Percentiles rank a stretch among this genome's conserved stretches.
Conservation (phyloP, 2,113 vertebrate genomes). For the Hepsetus odoe region DNA sequence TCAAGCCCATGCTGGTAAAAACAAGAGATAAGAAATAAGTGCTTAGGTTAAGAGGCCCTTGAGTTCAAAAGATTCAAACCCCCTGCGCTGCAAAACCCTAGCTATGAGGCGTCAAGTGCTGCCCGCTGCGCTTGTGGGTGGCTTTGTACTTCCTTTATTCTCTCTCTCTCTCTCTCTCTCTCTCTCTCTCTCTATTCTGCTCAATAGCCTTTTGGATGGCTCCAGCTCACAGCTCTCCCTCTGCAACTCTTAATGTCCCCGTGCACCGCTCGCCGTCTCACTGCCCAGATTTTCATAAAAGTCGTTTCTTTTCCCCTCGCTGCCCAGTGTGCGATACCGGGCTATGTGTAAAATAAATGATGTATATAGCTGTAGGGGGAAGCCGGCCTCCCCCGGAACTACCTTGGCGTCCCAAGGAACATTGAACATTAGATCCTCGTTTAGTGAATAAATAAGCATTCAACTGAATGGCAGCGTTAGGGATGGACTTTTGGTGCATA, state of each 20-base stretch:
- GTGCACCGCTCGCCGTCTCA: conserved; percentile 29
- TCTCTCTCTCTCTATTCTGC: conserved; percentile 13
- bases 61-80: conserved; percentile 44
- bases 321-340: conserved; percentile 97
- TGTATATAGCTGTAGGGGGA: conserved; percentile 98
- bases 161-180: conserved; percentile 31
- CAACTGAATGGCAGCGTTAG: conserved; percentile 91
- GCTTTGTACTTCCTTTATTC: background rate
- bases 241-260: conserved; percentile 72
- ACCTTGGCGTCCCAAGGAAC: conserved; percentile 99
- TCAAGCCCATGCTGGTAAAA: conserved; percentile 36
- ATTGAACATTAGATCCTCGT: conserved; percentile 99
- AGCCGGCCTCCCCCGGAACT: conserved; percentile 87
- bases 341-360: conserved; percentile 99
- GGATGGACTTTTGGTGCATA: conserved; percentile 95
- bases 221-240: conserved; percentile 54
- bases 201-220: conserved; percentile 40
- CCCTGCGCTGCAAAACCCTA: conserved; percentile 31
- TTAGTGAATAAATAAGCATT: conserved; percentile 99
- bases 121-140: conserved; percentile 42
- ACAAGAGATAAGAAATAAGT: conserved; percentile 19
- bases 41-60: conserved; percentile 21
- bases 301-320: conserved; percentile 82
- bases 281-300: conserved; percentile 68
- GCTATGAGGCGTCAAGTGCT: conserved; percentile 46